Base-by-base conservation (phyloP, 2,797 vertebrate species). In the Trachurus trachurus region DNA sequence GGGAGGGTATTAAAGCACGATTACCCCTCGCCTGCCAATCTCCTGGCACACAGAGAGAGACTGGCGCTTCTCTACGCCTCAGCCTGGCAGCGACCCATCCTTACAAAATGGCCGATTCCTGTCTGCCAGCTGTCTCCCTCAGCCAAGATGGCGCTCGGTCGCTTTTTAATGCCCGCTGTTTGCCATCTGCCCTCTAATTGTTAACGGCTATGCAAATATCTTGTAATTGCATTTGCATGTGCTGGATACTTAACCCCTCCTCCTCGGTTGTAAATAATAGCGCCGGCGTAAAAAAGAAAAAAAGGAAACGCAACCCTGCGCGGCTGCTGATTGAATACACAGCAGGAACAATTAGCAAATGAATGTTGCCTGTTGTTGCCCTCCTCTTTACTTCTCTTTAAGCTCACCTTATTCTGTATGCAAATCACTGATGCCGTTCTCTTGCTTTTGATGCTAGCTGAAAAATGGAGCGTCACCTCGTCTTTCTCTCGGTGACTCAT, bases 81-180 rank as follows among this genome's bases (percentile, higher is more conserved):
- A 88, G 87, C 91, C 89, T 94, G 95, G 93, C 94, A 95, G 91
- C 83, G 85, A 81, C 88, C 89, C 79, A 45, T 78, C 75, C 91
- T 87, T 87, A 96, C 94, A 96, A 96, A 96, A 96, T 96, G 95
- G 95, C 95, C 78, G 94, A 92, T 88, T 69, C 86, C 83, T 88
- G 90, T 91, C 93, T 95, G 92, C 94, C 94, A 94, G 93, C 94
- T 94, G 93, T 92, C 93, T 93, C 87, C 84, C 75, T 89, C 80
- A 87, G 87, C 91, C 94, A 96, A 96, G 94, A 96, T 95, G 94
- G 95, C 93, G 94, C 86, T 91, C 52, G 19, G 71, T 76, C 82
- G 63, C 76, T 26, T 26, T 83, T 87, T 87, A 91, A 90, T 93
- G 91, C 90, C 90, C 89, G 84, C 93, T 93, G 93, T 95, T 95